These are phyloP conservation scores for Cylloceria caligata DNA, from an alignment of 2,888 invertebrate species.

Conservation along the genomic window DNA sequence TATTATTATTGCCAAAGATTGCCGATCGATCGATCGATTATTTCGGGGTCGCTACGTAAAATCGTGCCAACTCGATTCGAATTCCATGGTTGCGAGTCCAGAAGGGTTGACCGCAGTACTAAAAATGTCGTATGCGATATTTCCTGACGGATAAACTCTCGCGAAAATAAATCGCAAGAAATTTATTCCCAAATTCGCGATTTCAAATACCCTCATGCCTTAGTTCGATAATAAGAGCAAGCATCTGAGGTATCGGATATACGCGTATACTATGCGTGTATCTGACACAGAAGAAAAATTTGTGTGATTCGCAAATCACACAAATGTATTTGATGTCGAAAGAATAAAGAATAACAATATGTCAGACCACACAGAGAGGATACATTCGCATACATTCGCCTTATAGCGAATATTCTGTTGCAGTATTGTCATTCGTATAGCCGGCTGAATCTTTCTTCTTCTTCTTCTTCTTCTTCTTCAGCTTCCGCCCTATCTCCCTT, in stretches of 20 bases:
- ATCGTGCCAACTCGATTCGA: slow-evolving; percentile 27
- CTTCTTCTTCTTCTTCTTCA: slow-evolving; percentile 5
- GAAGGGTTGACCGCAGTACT: slow-evolving; percentile 15
- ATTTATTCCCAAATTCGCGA: slow-evolving; percentile 7
- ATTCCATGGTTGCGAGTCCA: slow-evolving; percentile 37
- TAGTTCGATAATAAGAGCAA: neutral
- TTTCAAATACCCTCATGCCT: neutral
- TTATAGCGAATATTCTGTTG: neutral
- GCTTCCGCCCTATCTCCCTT: neutral
- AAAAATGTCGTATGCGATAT: too few relatives aligned
- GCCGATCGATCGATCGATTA: neutral
- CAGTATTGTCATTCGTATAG: neutral
- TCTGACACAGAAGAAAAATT: neutral
- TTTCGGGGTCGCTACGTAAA: slow-evolving; percentile 47
- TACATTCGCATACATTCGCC: too few relatives aligned
- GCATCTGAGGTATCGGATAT: neutral
- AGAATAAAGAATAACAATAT: slow-evolving; percentile 1
- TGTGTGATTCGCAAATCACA: neutral
- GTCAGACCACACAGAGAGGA: neutral
- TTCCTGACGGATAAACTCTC: too few relatives aligned
- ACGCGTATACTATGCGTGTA: neutral
- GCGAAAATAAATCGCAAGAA: neutral
- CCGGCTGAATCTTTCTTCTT: slow-evolving; percentile 6
- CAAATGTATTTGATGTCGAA: neutral
- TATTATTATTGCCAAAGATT: neutral